Evolutionary conservation across 2,888 invertebrate genomes (phyloP), one percentile per base, ranked within the genome.

Genomic region (Parapristionchus giblindavisi): DNA sequence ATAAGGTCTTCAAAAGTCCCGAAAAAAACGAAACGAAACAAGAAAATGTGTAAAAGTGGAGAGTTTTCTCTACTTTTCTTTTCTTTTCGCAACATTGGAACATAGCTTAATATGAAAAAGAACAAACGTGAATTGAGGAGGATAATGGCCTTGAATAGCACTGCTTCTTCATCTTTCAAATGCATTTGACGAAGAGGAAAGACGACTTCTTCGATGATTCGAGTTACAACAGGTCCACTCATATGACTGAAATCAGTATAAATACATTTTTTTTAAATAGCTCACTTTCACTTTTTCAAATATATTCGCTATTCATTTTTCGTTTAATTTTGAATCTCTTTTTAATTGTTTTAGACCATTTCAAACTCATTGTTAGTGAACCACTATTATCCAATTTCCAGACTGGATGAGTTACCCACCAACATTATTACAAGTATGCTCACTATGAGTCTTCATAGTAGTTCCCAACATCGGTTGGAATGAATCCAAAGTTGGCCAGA

Each of bases 111-210:
- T n/a, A n/a, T n/a, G n/a, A n/a, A n/a, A n/a, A n/a, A n/a, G 3
- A 5, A 77, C 83, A 77, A 68, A 86, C 86, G 82, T 36, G 87
- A 85, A 77, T 87, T 87, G 32, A 87, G 77, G 17, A 83, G 77
- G 54, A 87, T 80, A 32, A 87, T 87, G 2, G 87, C 87, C 65
- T 87, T 87, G 68, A 87, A 77, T 2, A 87, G 77, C 6, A 84
- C 83, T 34, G 84, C 78, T 66, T 87, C 87, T 71, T 87, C 85
- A 27, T 87, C 87, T 66, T 84, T 85, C 66, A 87, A 75, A 71
- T 84, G 83, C 81, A 87, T 84, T 48, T 78, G 76, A 27, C 85
- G 77, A 70, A 87, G 80, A 24, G 87, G 87, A 51, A 79, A 80
- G 11, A 87, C 85, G 17, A 87, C 76, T 38, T 87, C 87, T 63